Percentiles rank a stretch among this genome's conserved stretches.
Conservation (phyloP, 2,888 invertebrate genomes). For the Bombylius major region DNA sequence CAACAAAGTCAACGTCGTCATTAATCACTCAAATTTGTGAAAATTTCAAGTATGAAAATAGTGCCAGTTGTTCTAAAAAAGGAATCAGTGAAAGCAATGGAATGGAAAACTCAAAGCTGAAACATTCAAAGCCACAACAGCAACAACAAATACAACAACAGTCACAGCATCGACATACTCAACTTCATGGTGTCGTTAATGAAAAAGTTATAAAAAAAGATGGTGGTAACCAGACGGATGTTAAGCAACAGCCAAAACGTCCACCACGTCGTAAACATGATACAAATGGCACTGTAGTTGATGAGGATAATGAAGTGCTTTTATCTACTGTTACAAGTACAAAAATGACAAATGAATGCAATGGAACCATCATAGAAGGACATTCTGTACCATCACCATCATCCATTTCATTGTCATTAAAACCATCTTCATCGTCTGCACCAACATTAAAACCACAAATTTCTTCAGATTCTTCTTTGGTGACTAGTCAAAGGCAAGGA, state of each 20-base stretch:
- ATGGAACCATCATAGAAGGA: not conserved
- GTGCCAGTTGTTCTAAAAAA: no score
- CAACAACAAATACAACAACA: not conserved
- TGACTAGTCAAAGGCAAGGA: conserved; percentile 13
- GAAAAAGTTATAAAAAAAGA: not conserved
- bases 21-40: conserved; percentile 30
- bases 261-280: conserved; percentile 27
- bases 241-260: conserved; percentile 23
- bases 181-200: no score
- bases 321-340: not conserved
- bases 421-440: conserved; percentile 7
- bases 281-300: conserved; percentile 5
- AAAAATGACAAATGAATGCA: not conserved
- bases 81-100: conserved; percentile 10
- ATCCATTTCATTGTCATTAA: not conserved
- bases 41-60: conserved; percentile 38
- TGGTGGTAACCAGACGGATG: not conserved
- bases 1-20: conserved; percentile 30
- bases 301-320: conserved; percentile 3
- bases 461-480: conserved; percentile 10
- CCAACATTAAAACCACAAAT: conserved; percentile 12
- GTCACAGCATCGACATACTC: not conserved
- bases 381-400: not conserved
- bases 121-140: not conserved
- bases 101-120: not conserved